These are phyloP conservation scores for Xenopus laevis DNA, from an alignment of 2,113 vertebrate species.

Conservation along the genomic window DNA sequence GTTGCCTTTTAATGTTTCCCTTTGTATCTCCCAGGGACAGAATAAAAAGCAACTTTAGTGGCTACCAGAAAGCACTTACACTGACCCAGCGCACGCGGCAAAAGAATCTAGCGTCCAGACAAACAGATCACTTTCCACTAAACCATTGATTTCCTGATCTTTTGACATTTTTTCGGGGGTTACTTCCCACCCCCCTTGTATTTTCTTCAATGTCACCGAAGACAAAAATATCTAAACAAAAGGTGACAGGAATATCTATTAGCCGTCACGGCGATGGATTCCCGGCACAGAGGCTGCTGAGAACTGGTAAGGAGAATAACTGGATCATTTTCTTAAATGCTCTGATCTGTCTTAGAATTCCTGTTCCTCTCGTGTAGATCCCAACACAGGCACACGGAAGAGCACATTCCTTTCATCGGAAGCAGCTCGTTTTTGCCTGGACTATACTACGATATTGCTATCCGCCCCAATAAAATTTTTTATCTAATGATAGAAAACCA, in stretches of 20 bases:
- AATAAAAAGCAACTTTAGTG: constrained; percentile 64
- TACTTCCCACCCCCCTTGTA: constrained; percentile 77
- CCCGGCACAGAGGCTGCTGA: constrained; percentile 53
- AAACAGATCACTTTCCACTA: constrained; percentile 83
- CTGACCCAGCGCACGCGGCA: too few species aligned
- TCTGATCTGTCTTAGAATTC: constrained; percentile 44
- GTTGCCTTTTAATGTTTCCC: constrained; percentile 74
- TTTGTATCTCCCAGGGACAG: constrained; percentile 82
- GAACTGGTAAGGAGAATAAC: constrained; percentile 80
- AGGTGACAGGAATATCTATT: constrained; percentile 88
- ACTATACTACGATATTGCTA: too few species aligned
- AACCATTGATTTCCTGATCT: constrained; percentile 98
- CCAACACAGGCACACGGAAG: too few species aligned
- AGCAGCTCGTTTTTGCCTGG: too few species aligned
- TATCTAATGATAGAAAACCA: too few species aligned
- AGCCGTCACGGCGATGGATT: constrained; percentile 81
- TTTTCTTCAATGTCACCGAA: constrained; percentile 90
- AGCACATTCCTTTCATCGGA: too few species aligned
- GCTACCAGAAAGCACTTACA: constrained; percentile 63
- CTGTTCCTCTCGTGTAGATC: too few species aligned
- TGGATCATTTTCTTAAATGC: constrained; percentile 64
- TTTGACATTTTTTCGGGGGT: constrained; percentile 89
- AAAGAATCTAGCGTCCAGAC: constrained; percentile 67
- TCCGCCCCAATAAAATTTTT: too few species aligned
- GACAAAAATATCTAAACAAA: constrained; percentile 91